These are phyloP conservation scores for Pitta sordida DNA, from an alignment of 2,113 vertebrate species.

Conservation along the genomic window DNA sequence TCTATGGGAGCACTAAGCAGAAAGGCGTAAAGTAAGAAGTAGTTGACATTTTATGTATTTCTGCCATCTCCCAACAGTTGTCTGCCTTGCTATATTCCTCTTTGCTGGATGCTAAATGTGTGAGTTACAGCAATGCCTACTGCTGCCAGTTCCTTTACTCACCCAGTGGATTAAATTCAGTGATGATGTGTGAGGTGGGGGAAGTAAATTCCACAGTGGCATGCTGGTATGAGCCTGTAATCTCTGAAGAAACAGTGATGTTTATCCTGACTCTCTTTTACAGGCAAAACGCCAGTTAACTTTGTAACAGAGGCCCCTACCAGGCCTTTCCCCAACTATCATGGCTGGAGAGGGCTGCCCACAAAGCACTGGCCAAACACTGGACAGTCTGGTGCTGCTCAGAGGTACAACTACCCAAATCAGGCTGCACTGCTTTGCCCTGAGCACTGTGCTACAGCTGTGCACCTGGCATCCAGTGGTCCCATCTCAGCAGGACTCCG, in stretches of 20 bases:
- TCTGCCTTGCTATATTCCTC: background rate
- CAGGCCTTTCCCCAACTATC: background rate
- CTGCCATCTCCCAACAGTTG: background rate
- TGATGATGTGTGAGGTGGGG: background rate
- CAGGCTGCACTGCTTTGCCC: background rate
- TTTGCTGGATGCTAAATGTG: background rate
- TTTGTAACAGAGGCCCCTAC: background rate
- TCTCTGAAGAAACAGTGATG: background rate
- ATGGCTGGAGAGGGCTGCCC: background rate
- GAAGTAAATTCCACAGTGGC: background rate
- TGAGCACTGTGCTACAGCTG: background rate
- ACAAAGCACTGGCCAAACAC: background rate
- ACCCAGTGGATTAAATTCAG: background rate
- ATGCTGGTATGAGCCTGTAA: background rate
- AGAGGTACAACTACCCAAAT: background rate
- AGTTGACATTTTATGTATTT: background rate
- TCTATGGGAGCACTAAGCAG: background rate
- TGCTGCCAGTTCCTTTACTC: background rate
- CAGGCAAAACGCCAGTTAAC: background rate
- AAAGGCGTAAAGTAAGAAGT: background rate
- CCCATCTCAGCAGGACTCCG: background rate
- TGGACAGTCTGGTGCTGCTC: rapidly evolving
- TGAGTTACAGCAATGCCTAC: background rate
- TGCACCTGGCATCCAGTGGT: background rate
- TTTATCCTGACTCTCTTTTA: background rate